Conservation (phyloP, 2,113 vertebrate species). For the Tapirus terrestris region DNA sequence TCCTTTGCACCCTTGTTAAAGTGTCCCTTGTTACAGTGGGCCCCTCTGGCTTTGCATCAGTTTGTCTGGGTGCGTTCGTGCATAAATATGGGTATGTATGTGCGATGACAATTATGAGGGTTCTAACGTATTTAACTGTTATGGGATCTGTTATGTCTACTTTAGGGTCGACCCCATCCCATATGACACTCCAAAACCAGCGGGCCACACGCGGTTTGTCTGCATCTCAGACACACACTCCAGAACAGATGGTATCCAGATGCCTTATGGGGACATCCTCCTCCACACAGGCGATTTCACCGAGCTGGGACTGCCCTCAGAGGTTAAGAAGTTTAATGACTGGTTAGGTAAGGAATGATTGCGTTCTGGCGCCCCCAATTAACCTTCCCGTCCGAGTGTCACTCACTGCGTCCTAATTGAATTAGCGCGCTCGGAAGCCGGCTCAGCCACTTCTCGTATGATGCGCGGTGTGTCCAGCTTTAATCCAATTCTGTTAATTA, state of each 20-base stretch:
- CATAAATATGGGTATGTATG: slow-evolving; percentile 52
- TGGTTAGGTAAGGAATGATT: slow-evolving; percentile 98
- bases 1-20: not conserved
- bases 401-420: slow-evolving; percentile 90
- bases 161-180: slow-evolving; percentile 98
- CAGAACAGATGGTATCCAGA: slow-evolving; percentile 99
- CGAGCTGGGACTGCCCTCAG: slow-evolving; percentile 98
- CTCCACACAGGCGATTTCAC: slow-evolving; percentile 99
- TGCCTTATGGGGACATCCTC: slow-evolving; percentile 99
- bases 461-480: slow-evolving; percentile 80
- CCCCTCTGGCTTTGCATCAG: not conserved
- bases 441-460: slow-evolving; percentile 76
- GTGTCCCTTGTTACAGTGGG: not conserved
- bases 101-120: slow-evolving; percentile 75
- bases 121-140: slow-evolving; percentile 84
- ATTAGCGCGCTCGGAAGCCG: slow-evolving; percentile 86
- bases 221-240: slow-evolving; percentile 99
- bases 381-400: slow-evolving; percentile 89
- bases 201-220: slow-evolving; percentile 98
- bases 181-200: slow-evolving; percentile 97
- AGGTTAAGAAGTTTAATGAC: slow-evolving; percentile 99
- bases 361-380: slow-evolving; percentile 89
- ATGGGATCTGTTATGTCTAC: slow-evolving; percentile 88
- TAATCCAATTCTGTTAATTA: slow-evolving; percentile 85
- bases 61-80: slow-evolving; percentile 19